Base-by-base conservation (phyloP, 2,113 vertebrate species). In the Peromyscus californicus region DNA sequence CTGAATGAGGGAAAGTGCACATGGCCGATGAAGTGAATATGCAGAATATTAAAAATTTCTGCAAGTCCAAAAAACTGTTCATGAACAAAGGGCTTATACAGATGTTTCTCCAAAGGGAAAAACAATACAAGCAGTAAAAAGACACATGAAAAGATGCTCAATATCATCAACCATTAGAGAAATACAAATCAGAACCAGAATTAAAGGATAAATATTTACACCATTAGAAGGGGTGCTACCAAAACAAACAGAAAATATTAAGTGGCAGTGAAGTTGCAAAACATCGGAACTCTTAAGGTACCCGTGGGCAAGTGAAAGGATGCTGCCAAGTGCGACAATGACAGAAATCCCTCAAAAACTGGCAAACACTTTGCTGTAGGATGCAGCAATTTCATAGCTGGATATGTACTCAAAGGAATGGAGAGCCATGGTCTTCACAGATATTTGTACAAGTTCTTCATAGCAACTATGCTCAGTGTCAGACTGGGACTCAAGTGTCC, bases 1-100 rank as follows among this genome's bases (percentile, higher is more conserved):
- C 1, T 59, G 75, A 84, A 67, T 69, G 48, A 6, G 59, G 96
- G 74, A 90, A 94, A 95, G 65, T 94, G 51, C 17, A 51, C 33
- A 15, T 83, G 16, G n/a, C 2, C 15, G 7, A 59, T 89, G 9
- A 39, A 22, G 54, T 88, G 63, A 80, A 78, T 79, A 75, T 19
- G 29, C 19, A 85, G 54, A 92, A 83, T 84, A 88, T 92, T 78
- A 84, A 95, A 96, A 79, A 90, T 13, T 48, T 42, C 39, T 87
- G 80, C 1, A 78, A 57, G 22, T 94, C 54, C 79, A 72, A 65
- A 65, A 72, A 78, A 48, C 0, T 61, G 10, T 51, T 67, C 92
- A 12, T 69, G 42, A 61, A 2, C n/a, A 78, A 94, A 91, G 26
- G 17, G n/a, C 26, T 80, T 82, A 72, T 85, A 89, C 13, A 69